Evolutionary conservation across 2,888 invertebrate genomes (phyloP).

Genomic region (Furcula furcula): DNA sequence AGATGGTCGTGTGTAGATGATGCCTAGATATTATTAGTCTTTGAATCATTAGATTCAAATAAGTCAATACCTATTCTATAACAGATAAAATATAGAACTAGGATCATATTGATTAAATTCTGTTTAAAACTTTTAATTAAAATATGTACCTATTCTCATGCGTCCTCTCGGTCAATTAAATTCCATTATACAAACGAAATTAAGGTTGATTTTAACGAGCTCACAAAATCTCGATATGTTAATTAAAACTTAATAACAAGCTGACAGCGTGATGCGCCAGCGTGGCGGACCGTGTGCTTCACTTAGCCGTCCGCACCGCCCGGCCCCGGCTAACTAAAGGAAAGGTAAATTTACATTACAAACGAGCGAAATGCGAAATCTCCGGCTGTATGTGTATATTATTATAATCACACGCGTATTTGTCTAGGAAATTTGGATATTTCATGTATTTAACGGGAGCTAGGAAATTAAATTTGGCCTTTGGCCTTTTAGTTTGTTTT

Average conservation of each 20-base stretch:
- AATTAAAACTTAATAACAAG: conserved; percentile 44
- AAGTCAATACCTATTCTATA: too few relatives aligned
- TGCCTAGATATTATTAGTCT: too few relatives aligned
- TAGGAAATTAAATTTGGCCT: too few relatives aligned
- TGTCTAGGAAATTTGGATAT: conserved; percentile 41
- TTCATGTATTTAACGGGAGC: conserved; percentile 35
- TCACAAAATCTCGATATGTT: conserved; percentile 29
- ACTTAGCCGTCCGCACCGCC: conserved; percentile 38
- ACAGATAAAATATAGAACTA: too few relatives aligned
- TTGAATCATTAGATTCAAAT: too few relatives aligned
- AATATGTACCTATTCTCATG: too few relatives aligned
- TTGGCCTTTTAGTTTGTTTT: too few relatives aligned
- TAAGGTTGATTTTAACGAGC: conserved; percentile 11
- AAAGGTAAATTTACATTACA: conserved; percentile 66
- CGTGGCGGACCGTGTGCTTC: conserved; percentile 37
- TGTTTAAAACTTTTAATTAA: too few relatives aligned
- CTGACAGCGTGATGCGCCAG: conserved; percentile 25
- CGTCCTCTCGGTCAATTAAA: neutral
- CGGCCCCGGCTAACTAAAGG: conserved; percentile 50
- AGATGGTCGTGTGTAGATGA: too few relatives aligned
- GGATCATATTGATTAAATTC: too few relatives aligned
- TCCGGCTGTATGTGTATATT: conserved; percentile 38
- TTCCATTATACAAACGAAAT: conserved; percentile 5
- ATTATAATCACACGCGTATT: conserved; percentile 44
- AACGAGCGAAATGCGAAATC: conserved; percentile 57